Conservation (phyloP, 2,797 vertebrate genomes). For the Remorina albescens region DNA sequence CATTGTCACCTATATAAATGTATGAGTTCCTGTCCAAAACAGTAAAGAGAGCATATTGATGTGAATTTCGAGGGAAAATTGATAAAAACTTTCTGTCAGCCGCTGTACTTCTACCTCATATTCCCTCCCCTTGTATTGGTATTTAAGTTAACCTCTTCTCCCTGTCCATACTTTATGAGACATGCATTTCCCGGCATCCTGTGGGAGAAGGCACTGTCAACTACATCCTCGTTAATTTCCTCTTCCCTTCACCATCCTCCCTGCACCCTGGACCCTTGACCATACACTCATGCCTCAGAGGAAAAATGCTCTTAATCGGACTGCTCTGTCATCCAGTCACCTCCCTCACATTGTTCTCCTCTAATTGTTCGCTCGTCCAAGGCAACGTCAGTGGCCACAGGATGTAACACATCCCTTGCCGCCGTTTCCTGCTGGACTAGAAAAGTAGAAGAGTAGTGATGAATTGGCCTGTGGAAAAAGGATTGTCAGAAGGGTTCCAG, state of each 20-base stretch:
- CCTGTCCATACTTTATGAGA: conserved; percentile 46
- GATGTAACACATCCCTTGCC: conserved; percentile 70
- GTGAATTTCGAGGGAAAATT: background rate
- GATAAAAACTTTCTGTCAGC: background rate
- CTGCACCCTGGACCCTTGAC: conserved; percentile 38
- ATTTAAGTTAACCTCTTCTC: conserved; percentile 28
- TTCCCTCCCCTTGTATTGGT: background rate
- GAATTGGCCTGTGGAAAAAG: conserved; percentile 65
- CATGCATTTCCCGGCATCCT: conserved; percentile 73
- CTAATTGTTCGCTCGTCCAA: conserved; percentile 55
- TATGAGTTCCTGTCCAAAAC: background rate
- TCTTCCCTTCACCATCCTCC: conserved; percentile 51
- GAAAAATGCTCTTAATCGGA: conserved; percentile 53
- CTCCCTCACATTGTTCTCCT: conserved; percentile 38
- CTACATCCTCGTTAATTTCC: conserved; percentile 73
- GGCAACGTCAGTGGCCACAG: conserved; percentile 53
- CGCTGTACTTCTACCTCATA: background rate
- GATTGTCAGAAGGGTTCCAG: conserved; percentile 60
- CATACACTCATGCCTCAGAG: conserved; percentile 43
- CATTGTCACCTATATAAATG: background rate
- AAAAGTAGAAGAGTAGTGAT: conserved; percentile 65
- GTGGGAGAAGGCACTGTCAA: conserved; percentile 67
- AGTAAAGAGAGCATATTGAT: background rate
- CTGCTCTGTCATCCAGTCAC: conserved; percentile 58
- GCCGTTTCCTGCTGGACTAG: conserved; percentile 69